Evolutionary conservation across 2,797 vertebrate genomes (phyloP), one percentile per base, ranked within the genome.

Genomic region (Holocentrus rufus): DNA sequence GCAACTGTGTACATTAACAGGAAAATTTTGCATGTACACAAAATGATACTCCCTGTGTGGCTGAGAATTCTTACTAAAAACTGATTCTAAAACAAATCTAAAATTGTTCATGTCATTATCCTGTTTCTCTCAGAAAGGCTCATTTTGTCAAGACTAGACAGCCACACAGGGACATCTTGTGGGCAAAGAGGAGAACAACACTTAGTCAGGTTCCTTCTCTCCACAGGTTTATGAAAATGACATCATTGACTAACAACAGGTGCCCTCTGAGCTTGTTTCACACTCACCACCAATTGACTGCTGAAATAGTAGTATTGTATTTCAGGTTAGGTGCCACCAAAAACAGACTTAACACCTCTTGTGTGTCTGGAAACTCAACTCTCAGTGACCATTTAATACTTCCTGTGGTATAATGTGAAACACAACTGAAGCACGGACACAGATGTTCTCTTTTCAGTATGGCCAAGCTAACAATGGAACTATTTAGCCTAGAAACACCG

Each of bases 81-180:
- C 1, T 2, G 23, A 63, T 55, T 27, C 2, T 44, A 13, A 44
- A 11, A 39, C 36, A 13, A 44, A 46, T 46, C 44, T 46, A 17
- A 46, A 46, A 17, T 46, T 46, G 14, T 1, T 60, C 23, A 9
- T 20, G 57, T 30, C 2, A 23, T 39, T 46, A 46, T 6, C 15
- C 14, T 42, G 36, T 50, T 66, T 57, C 53, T 42, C 55, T 42
- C 1, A 25, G 18, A 30, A 50, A 27, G 18, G 6, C 18, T 36
- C 1, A 22, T 78, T 69, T 76, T 36, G 3, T 47, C 13, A 8
- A 23, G 44, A 18, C 62, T 75, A 11, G 39, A 18, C 81, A 81
- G 85, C 75, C 22, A 70, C 54, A 91, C 71, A 85, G 90, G 61
- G 91, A 90, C 93, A 90, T 90, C 91, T 91, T 89, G 93, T 92